phyloP scores from a whole-genome alignment of 2,888 invertebrate genomes.

The Drosophila antonietae region DNA sequence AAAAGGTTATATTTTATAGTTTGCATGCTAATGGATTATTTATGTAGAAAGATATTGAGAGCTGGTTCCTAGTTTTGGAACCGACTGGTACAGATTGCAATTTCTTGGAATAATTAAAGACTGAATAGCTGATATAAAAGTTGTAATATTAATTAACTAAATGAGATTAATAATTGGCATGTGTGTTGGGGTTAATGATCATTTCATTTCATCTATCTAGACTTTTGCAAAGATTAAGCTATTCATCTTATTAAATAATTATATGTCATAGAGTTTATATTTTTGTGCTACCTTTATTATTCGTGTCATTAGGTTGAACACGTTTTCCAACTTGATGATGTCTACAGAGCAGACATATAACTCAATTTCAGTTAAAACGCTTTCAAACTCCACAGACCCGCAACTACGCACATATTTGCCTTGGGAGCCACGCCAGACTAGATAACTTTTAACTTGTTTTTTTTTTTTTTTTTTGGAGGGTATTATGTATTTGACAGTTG shows the following conservation, averaged over 20 bases:
- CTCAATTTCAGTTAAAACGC: slow-evolving; percentile 39
- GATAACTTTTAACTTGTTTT: slow-evolving; percentile 38
- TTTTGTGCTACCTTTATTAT: not conserved
- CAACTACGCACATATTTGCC: slow-evolving; percentile 39
- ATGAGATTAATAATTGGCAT: not conserved
- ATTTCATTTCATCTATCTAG: not conserved
- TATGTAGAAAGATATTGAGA: not conserved
- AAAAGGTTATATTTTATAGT: not conserved
- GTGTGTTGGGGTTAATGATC: not conserved
- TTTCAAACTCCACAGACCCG: slow-evolving; percentile 28
- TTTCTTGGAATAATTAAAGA: not conserved
- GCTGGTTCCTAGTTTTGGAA: slow-evolving; percentile 11
- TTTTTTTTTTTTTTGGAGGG: not conserved
- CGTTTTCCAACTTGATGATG: slow-evolving; percentile 8
- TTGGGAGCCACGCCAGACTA: slow-evolving; percentile 23
- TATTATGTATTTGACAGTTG: slow-evolving; percentile 32
- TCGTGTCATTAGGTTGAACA: slow-evolving; percentile 4
- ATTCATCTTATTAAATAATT: not conserved
- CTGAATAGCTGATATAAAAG: not conserved
- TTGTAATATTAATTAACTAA: not conserved
- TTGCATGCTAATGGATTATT: slow-evolving; percentile 20
- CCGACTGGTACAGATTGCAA: slow-evolving; percentile 16
- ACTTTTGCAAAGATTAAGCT: not conserved
- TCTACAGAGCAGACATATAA: slow-evolving; percentile 8
- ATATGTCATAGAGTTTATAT: not conserved